Evolutionary conservation across 1,140 invertebrate species (phyloP).

Genomic region (Philotrypesis tridentata): DNA sequence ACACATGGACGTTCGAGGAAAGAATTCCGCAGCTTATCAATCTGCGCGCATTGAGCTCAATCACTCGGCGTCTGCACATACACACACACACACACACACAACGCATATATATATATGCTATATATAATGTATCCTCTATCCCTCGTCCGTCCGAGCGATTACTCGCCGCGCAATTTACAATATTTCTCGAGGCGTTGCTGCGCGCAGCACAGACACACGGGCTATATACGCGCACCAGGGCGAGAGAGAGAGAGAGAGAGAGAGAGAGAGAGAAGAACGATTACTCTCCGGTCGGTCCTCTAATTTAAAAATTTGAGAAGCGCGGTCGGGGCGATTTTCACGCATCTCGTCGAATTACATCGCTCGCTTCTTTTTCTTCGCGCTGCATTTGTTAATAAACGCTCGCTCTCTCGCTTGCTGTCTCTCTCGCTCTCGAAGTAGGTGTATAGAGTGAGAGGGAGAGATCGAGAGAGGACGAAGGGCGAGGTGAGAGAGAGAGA

Average conservation of each 20-base stretch:
- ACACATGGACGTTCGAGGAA: background rate
- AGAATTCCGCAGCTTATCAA: background rate
- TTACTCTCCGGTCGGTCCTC: conserved; percentile 5
- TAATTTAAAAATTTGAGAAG: conserved; percentile 38
- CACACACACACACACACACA: no score
- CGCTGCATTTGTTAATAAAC: conserved; percentile 26
- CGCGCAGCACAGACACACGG: background rate
- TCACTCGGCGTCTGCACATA: background rate
- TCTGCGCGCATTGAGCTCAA: background rate
- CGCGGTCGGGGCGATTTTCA: conserved; percentile 26
- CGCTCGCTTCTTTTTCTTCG: conserved; percentile 12
- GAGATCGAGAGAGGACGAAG: background rate
- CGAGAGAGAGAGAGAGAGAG: background rate
- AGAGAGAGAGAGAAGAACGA: background rate
- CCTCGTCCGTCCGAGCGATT: background rate
- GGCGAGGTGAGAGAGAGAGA: conserved; percentile 28
- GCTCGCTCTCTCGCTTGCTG: background rate
- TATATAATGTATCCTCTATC: no score
- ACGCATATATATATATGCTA: no score
- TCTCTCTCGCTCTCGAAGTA: background rate
- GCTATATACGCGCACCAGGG: background rate
- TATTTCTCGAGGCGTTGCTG: background rate
- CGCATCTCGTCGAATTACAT: conserved; percentile 36
- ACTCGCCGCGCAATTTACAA: background rate
- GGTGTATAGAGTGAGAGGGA: background rate